Evolutionary conservation across 1,140 invertebrate species (phyloP).

Genomic region (Atopsyche davidsoni): DNA sequence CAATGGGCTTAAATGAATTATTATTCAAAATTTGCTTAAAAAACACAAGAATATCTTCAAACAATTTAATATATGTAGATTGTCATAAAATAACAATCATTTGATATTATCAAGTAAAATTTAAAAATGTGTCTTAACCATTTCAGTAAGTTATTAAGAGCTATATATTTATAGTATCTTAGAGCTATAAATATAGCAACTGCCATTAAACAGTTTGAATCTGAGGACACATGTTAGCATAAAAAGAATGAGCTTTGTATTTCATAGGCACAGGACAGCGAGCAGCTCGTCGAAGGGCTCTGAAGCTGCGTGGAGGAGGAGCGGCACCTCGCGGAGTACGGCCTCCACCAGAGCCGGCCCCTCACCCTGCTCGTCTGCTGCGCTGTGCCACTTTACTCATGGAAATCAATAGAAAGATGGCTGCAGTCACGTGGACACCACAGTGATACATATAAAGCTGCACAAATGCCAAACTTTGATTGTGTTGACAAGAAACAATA

Average conservation of each 20-base stretch:
- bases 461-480: too few relatives aligned
- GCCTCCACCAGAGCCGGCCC: constrained; percentile 32
- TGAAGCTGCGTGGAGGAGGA: constrained; percentile 35
- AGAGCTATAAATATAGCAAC: neutral
- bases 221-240: too few relatives aligned
- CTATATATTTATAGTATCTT: neutral
- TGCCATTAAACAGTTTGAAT: too few relatives aligned
- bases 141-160: neutral
- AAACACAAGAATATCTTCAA: too few relatives aligned
- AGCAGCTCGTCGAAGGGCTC: constrained; percentile 16
- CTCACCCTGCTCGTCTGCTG: constrained; percentile 37
- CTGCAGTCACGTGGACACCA: constrained; percentile 63
- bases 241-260: neutral
- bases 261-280: constrained; percentile 19
- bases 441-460: too few relatives aligned
- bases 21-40: too few relatives aligned
- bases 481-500: too few relatives aligned
- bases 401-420: constrained; percentile 67
- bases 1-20: too few relatives aligned
- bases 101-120: neutral
- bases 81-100: too few relatives aligned
- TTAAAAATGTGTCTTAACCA: neutral
- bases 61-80: too few relatives aligned
- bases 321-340: constrained; percentile 50
- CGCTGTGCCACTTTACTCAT: constrained; percentile 57